phyloP scores from a whole-genome alignment of 53 echinoderm and acorn worm genomes.

The Hippasteria phrygiana region DNA sequence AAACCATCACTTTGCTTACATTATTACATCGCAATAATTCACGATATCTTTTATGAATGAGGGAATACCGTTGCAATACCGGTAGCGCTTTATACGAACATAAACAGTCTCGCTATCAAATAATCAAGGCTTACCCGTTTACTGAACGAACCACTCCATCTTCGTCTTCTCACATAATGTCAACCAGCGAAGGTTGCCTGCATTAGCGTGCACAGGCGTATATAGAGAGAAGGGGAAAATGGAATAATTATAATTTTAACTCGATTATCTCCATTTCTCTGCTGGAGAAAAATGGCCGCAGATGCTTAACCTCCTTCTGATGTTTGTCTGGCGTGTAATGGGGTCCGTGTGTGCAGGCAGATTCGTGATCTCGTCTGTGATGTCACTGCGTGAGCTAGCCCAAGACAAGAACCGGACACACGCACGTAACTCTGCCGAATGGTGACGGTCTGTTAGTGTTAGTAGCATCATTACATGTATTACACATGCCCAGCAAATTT shows the following conservation, averaged over 20 bases:
- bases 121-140: constrained; percentile 42
- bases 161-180: constrained; percentile 27
- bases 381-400: constrained; percentile 11
- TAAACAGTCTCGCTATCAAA: background rate
- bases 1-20: too few species aligned
- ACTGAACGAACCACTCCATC: constrained; percentile 12
- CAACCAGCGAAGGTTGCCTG: background rate
- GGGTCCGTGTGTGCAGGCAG: background rate
- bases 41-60: too few species aligned
- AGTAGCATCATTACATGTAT: constrained; percentile 67
- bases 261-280: constrained; percentile 50
- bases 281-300: constrained; percentile 12
- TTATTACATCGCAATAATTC: too few species aligned
- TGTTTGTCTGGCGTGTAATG: background rate
- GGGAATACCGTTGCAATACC: too few species aligned
- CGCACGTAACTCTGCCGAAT: constrained; percentile 32
- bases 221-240: background rate
- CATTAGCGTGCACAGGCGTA: background rate
- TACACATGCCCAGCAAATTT: constrained; percentile 64
- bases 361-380: background rate
- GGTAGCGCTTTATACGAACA: background rate
- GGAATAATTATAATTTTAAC: constrained; percentile 53
- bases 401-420: background rate
- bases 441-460: constrained; percentile 52
- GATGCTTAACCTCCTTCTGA: constrained; percentile 36